These are phyloP conservation scores for Excalfactoria chinensis DNA, from an alignment of 2,113 vertebrate species.

Conservation along the genomic window DNA sequence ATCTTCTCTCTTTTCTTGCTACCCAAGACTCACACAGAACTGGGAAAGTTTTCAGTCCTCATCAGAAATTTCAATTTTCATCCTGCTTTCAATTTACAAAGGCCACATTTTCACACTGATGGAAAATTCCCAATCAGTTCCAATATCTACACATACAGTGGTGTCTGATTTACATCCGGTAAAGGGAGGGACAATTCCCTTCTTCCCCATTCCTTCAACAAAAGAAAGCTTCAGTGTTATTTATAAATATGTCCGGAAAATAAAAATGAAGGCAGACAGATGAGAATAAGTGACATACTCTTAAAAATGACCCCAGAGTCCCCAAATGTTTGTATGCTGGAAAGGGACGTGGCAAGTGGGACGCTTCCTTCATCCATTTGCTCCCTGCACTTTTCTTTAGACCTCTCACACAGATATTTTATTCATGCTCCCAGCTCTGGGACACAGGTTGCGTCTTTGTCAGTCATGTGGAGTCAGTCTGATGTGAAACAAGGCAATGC, in stretches of 20 bases:
- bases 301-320: not conserved
- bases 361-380: not conserved
- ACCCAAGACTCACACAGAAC: not conserved
- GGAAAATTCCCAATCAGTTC: not conserved
- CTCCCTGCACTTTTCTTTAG: not conserved
- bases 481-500: not conserved
- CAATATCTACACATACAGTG: not conserved
- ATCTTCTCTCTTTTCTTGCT: not conserved
- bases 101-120: not conserved
- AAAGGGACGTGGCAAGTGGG: not conserved
- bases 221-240: not conserved
- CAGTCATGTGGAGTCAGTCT: not conserved
- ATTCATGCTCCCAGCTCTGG: not conserved
- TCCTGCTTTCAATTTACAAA: slow-evolving; percentile 4
- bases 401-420: not conserved
- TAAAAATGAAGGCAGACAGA: not conserved
- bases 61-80: not conserved
- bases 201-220: not conserved
- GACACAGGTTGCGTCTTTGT: not conserved
- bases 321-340: accelerated
- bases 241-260: not conserved
- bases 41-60: not conserved
- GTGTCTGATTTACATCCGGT: not conserved
- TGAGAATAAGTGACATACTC: not conserved
- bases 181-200: not conserved